Conservation (phyloP, 2,113 vertebrate genomes). For the Nibea coibor region DNA sequence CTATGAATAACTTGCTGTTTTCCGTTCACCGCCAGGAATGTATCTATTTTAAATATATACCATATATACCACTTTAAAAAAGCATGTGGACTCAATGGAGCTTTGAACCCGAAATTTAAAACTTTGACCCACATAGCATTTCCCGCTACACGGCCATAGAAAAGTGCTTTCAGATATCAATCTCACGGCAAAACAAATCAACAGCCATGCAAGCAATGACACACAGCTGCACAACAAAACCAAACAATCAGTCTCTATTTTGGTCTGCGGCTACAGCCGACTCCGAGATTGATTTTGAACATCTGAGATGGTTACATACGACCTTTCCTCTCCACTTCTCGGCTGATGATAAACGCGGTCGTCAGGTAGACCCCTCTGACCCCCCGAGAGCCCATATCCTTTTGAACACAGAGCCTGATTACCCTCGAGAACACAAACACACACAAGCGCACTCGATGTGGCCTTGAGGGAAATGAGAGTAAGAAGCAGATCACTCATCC, state of each 20-base stretch:
- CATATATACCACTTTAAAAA: not conserved
- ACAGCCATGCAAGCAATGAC: constrained; percentile 31
- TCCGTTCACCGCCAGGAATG: constrained; percentile 24
- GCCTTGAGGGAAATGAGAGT: constrained; percentile 58
- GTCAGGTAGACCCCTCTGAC: constrained; percentile 62
- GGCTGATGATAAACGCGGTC: constrained; percentile 66
- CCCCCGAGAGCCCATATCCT: constrained; percentile 52
- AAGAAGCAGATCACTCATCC: constrained; percentile 50
- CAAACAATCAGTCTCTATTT: constrained; percentile 66
- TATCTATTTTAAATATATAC: constrained; percentile 25
- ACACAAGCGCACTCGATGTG: constrained; percentile 5
- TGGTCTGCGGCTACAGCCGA: constrained; percentile 27
- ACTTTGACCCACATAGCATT: constrained; percentile 36
- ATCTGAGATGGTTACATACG: constrained; percentile 44
- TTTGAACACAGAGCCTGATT: constrained; percentile 70
- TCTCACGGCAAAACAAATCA: constrained; percentile 60
- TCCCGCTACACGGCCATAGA: constrained; percentile 4
- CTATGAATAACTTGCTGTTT: constrained; percentile 21
- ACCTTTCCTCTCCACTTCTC: constrained; percentile 65
- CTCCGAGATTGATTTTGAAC: constrained; percentile 67
- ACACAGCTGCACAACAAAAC: constrained; percentile 60
- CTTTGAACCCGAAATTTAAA: constrained; percentile 58
- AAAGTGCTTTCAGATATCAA: constrained; percentile 52
- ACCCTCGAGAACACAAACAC: constrained; percentile 49
- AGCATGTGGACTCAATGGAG: not conserved